Evolutionary conservation across 2,113 vertebrate genomes (phyloP).

Genomic region (Poecile atricapillus): DNA sequence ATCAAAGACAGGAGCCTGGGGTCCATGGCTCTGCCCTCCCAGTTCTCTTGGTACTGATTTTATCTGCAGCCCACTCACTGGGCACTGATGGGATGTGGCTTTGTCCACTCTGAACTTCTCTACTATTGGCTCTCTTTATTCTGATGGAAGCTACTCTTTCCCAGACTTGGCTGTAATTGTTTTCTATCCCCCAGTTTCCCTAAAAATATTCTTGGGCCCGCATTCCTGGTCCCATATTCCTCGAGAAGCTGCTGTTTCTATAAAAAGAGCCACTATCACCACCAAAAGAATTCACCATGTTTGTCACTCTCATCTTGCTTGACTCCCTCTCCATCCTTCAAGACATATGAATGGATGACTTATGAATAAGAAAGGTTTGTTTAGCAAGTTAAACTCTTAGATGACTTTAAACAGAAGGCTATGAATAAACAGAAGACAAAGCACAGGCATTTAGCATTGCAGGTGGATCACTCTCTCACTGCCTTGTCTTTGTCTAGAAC

Average conservation of each 20-base stretch:
- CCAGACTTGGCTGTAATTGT: background rate
- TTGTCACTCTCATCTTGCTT: background rate
- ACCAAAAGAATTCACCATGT: background rate
- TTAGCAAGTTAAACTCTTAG: slow-evolving; percentile 12
- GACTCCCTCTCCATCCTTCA: background rate
- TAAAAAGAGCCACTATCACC: background rate
- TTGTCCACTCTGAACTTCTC: background rate
- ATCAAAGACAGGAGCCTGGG: background rate
- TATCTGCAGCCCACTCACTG: background rate
- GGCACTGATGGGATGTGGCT: background rate
- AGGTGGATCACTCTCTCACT: background rate
- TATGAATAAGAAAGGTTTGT: background rate
- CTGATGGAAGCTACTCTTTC: background rate
- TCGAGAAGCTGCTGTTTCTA: background rate
- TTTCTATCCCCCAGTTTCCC: background rate
- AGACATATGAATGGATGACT: background rate
- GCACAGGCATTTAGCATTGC: background rate
- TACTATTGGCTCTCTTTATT: background rate
- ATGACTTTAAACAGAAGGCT: background rate
- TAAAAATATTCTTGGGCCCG: background rate
- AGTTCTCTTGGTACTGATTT: background rate
- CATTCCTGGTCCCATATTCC: background rate
- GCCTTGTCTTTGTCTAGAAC: background rate
- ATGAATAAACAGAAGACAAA: background rate
- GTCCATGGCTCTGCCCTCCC: background rate